Evolutionary conservation across 2,113 vertebrate species (phyloP), one percentile per base, ranked within the genome.

Genomic region (Passer domesticus): DNA sequence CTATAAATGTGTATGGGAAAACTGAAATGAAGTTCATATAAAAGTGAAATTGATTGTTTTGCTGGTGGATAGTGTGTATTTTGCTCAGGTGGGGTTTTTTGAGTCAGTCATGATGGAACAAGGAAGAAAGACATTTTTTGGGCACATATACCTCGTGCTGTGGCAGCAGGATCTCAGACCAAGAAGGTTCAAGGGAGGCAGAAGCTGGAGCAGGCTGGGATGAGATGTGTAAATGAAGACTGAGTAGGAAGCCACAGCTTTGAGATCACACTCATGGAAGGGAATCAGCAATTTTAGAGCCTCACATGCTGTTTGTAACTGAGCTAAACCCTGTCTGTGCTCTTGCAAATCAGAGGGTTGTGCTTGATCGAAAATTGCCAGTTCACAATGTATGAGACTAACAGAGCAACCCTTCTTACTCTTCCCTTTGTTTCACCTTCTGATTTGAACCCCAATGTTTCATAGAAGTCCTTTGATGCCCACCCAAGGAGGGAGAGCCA

Each of bases 401-500:
- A 39, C 28, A 78, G 33, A 62, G 15, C 27, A 63, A 5, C 21
- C 13, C 53, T 17, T 70, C 43, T 70, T 43, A 15, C 37, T 59
- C 15, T n/a, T 70, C 33, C 39, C 24, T 49, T 56, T 49, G 47
- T 87, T 88, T 68, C 24, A 16, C 67, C 43, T 67, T 58, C 27
- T 82, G 17, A 88, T 83, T 78, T 56, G 28, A 91, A 56, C 50
- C 50, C 62, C 35, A 7, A 43, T 96, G 74, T 97, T 59, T 75
- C 10, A 1, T 72, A 99, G 99, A 99, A 99, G 97, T 99, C 98
- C 3, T 99, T 99, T 94, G 99, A 99, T 74, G 99, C 99, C 11
- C 99, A 99, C 82, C 99, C 99, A 11, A 98, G 99, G 91, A 98
- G 98, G 94, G 99, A 99, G 96, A 99, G 99, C 97, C 99, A 99